phyloP scores from a whole-genome alignment of 2,113 vertebrate species.

The Prietella phreatophila region DNA sequence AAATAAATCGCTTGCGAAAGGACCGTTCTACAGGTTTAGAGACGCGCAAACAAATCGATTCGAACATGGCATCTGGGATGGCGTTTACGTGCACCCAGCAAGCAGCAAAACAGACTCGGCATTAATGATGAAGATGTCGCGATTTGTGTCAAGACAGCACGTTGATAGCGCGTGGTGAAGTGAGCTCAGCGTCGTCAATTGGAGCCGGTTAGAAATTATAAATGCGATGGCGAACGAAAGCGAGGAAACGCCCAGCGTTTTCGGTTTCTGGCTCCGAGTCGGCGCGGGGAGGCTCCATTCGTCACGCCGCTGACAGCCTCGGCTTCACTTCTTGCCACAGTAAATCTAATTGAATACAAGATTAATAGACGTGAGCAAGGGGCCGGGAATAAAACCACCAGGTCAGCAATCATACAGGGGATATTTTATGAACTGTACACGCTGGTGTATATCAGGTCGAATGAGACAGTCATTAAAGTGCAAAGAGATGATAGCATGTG shows the following conservation, averaged over 20 bases:
- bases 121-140: neutral
- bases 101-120: neutral
- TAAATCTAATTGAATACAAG: slow-evolving; percentile 43
- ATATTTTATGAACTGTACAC: slow-evolving; percentile 40
- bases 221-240: neutral
- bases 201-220: slow-evolving; percentile 13
- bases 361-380: slow-evolving; percentile 29
- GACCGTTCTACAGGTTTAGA: neutral
- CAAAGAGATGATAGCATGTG: neutral
- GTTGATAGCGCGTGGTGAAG: no score
- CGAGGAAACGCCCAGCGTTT: neutral
- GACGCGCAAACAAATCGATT: neutral
- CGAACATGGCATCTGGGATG: neutral
- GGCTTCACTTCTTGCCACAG: slow-evolving; percentile 28
- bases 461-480: slow-evolving; percentile 30
- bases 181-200: neutral
- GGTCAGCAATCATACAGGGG: slow-evolving; percentile 34
- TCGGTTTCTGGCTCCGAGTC: slow-evolving; percentile 8
- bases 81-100: neutral
- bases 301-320: slow-evolving; percentile 24
- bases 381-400: slow-evolving; percentile 31
- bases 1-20: neutral
- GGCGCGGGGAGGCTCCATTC: slow-evolving; percentile 20
- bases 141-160: neutral
- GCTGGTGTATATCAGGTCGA: slow-evolving; percentile 5